Evolutionary conservation across 2,113 vertebrate genomes (phyloP).

Genomic region (Megatriorchis doriae): DNA sequence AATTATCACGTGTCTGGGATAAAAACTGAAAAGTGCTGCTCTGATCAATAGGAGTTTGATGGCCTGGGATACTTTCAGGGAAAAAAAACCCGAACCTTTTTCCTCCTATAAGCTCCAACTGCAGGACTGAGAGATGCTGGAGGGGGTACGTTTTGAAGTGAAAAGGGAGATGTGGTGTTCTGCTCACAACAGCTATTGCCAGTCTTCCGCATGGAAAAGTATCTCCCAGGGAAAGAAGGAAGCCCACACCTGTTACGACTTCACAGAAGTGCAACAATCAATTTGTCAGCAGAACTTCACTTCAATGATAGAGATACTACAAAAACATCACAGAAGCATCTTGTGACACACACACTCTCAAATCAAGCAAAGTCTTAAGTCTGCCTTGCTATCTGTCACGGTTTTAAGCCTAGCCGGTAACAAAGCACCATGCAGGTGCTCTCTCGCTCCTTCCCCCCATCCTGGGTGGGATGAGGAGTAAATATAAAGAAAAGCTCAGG

Average conservation of each 20-base stretch:
- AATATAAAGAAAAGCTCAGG: too few species aligned
- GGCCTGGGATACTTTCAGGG: neutral
- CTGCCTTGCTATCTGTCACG: neutral
- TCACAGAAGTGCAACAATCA: neutral
- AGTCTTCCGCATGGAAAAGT: neutral
- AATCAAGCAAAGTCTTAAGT: neutral
- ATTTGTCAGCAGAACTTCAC: neutral
- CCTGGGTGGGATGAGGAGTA: too few species aligned
- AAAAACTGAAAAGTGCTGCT: neutral
- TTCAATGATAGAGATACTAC: neutral
- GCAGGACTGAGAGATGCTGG: rapidly evolving
- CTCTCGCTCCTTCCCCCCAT: too few species aligned
- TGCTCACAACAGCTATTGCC: neutral
- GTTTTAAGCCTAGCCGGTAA: too few species aligned
- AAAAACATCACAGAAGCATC: neutral
- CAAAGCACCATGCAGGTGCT: too few species aligned
- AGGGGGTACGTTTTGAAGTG: neutral
- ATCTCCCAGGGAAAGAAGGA: neutral
- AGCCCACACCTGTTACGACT: neutral
- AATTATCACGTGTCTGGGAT: neutral
- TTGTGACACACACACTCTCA: neutral
- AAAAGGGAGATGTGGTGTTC: neutral
- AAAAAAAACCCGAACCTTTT: neutral
- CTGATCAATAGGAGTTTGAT: neutral
- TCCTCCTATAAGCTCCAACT: neutral